Evolutionary conservation across 2,888 invertebrate species (phyloP), one percentile per base, ranked within the genome.

Genomic region (Apodemia zela): DNA sequence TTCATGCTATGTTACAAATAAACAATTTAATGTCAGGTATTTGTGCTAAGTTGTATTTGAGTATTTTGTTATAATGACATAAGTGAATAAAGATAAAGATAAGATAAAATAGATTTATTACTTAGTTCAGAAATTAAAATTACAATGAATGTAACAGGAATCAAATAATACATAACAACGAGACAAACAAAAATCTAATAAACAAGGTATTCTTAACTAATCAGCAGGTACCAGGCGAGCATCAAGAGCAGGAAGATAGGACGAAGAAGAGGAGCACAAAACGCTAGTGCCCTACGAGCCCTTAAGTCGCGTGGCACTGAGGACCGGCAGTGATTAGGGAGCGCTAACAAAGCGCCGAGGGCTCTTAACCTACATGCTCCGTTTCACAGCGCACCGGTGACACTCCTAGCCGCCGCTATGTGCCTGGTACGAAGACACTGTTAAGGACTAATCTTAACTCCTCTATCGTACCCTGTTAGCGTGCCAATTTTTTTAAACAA

Each of bases 331-430:
- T 91, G 90, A 91, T 91, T 90, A 91, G 88, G 85, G 89, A 88
- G 82, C 86, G 86, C 90, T 91, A 90, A 90, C 90, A 90, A 91
- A 91, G 89, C 83, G 82, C 79, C 65, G 68, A 90, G 90, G 75
- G 79, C 86, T 70, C 90, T 91, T 89, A 89, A 91, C 90, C 90
- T 87, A 91, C 82, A 91, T 90, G 87, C 89, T 89, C 86, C 86
- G 89, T 87, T 88, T 87, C 89, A 84, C 85, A 83, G 75, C 79
- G 76, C 78, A 77, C 76, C 80, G 29, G 29, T 79, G 82, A 83
- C 87, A 84, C 86, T 85, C 77, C 82, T 83, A 73, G 73, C 76
- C 67, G 73, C 81, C 77, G 76, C 83, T 84, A 82, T 76, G 73
- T 78, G 78, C 84, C 82, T 81, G 79, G 80, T 81, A 82, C 74